Evolutionary conservation across 2,888 invertebrate species (phyloP).

Genomic region (Polietes domitor): DNA sequence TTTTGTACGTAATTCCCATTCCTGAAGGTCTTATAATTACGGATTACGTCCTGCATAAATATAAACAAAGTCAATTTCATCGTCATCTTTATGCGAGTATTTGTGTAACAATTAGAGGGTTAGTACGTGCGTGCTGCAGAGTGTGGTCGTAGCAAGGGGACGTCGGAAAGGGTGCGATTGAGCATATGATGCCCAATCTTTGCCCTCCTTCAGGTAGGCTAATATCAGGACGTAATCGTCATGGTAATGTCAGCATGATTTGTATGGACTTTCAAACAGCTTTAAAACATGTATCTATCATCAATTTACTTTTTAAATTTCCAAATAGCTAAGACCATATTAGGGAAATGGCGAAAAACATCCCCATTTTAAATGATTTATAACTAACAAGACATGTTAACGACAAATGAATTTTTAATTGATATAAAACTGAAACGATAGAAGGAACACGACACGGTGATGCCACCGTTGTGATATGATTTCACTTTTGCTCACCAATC

Average conservation of each 20-base stretch:
- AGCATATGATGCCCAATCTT: neutral
- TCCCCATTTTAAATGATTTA: neutral
- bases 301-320: too few species aligned
- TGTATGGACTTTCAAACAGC: too few species aligned
- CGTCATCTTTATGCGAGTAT: neutral
- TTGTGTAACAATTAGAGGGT: constrained; percentile 35
- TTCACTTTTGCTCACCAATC: constrained; percentile 18
- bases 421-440: constrained; percentile 10
- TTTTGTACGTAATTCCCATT: neutral
- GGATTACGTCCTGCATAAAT: constrained; percentile 36
- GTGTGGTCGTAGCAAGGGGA: neutral
- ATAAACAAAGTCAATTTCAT: constrained; percentile 11
- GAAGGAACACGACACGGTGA: neutral
- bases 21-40: constrained; percentile 25
- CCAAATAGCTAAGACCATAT: neutral
- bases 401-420: constrained; percentile 29
- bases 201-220: too few species aligned
- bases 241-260: too few species aligned
- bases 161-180: neutral
- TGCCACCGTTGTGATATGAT: neutral
- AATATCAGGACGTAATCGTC: too few species aligned
- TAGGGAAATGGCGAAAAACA: neutral
- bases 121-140: neutral
- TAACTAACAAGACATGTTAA: neutral
- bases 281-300: too few species aligned